phyloP scores from a whole-genome alignment of 2,888 invertebrate genomes.

The Abscondita cerata region DNA sequence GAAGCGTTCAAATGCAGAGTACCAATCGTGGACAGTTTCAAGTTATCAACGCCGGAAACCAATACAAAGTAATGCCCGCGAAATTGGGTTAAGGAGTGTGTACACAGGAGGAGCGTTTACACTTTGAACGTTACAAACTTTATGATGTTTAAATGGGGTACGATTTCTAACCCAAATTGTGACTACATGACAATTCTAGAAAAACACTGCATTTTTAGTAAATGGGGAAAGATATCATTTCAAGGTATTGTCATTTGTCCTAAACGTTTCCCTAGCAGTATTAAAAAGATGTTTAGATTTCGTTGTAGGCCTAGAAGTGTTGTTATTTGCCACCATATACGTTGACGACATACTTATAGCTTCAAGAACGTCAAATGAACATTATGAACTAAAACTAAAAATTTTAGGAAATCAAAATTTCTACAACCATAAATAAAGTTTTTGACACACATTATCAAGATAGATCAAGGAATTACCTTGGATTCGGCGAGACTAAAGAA shows the following conservation, averaged over 20 bases:
- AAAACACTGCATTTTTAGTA: slow-evolving; percentile 39
- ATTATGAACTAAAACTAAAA: slow-evolving; percentile 22
- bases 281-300: slow-evolving; percentile 30
- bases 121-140: no score
- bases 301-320: slow-evolving; percentile 28
- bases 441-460: background rate
- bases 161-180: no score
- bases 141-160: no score
- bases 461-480: background rate
- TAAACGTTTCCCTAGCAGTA: slow-evolving; percentile 27
- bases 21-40: no score
- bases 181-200: slow-evolving; percentile 29
- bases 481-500: background rate
- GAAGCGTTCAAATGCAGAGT: no score
- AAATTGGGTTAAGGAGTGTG: no score
- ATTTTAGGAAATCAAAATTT: background rate
- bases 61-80: no score
- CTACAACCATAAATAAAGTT: background rate
- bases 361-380: slow-evolving; percentile 28
- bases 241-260: slow-evolving; percentile 31
- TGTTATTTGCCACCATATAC: slow-evolving; percentile 25
- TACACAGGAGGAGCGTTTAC: no score
- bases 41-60: no score
- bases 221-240: no score
- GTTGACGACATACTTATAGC: slow-evolving; percentile 33